These are phyloP conservation scores for Agrotis exclamationis DNA, from an alignment of 2,888 invertebrate genomes.

Conservation along the genomic window DNA sequence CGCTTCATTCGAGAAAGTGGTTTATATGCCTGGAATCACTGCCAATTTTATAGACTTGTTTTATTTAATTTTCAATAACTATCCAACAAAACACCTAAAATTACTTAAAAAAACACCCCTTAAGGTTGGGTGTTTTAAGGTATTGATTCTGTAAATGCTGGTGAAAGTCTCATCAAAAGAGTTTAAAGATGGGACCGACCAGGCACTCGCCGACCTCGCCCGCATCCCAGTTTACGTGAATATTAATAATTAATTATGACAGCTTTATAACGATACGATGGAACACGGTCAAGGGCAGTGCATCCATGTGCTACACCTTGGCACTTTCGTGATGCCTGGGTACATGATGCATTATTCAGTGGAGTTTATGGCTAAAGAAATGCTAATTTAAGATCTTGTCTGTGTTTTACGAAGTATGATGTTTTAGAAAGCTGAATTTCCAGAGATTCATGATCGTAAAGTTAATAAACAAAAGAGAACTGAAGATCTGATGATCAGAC, in stretches of 20 bases:
- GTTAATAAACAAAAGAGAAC: conserved; percentile 54
- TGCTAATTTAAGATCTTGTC: conserved; percentile 48
- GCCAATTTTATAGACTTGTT: too few species aligned
- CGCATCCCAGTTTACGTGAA: conserved; percentile 73
- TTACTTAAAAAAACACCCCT: too few species aligned
- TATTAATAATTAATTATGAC: conserved; percentile 77
- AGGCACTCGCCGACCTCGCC: conserved; percentile 61
- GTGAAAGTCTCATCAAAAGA: background rate
- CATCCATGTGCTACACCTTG: conserved; percentile 62
- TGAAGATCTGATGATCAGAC: conserved; percentile 45
- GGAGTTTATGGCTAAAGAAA: conserved; percentile 36
- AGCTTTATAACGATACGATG: conserved; percentile 71
- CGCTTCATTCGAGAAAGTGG: too few species aligned
- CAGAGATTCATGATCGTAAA: conserved; percentile 52
- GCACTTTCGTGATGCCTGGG: conserved; percentile 33
- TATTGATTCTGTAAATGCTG: background rate
- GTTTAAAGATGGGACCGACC: conserved; percentile 14
- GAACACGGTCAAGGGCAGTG: conserved; percentile 80
- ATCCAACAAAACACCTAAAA: too few species aligned
- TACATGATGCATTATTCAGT: conserved; percentile 51
- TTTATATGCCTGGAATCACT: too few species aligned
- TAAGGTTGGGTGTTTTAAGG: too few species aligned
- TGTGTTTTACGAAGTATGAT: conserved; percentile 51
- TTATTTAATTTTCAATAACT: too few species aligned
- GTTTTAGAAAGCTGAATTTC: conserved; percentile 59